Conservation (phyloP, 2,888 invertebrate genomes). For the Lepeophtheirus nordmannii region DNA sequence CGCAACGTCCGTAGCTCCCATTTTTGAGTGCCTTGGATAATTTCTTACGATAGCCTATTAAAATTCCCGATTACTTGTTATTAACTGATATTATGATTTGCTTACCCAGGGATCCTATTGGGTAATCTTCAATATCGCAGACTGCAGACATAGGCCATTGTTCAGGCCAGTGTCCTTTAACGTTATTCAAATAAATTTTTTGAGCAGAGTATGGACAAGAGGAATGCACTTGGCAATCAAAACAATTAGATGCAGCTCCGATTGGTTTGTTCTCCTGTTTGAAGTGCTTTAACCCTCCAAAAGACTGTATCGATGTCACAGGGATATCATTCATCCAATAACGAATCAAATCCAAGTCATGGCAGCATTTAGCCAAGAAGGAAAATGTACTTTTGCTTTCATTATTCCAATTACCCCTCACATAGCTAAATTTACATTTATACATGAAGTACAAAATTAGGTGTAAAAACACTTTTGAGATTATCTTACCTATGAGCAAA, state of each 20-base stretch:
- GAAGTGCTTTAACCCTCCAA: slow-evolving; percentile 29
- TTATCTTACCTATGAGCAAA: slow-evolving; percentile 33
- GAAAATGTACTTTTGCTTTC: slow-evolving; percentile 33
- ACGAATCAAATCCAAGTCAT: slow-evolving; percentile 36
- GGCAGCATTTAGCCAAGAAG: slow-evolving; percentile 37
- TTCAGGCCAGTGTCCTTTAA: slow-evolving; percentile 25
- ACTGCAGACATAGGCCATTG: slow-evolving; percentile 29
- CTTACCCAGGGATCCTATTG: slow-evolving; percentile 28
- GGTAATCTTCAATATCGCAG: slow-evolving; percentile 30
- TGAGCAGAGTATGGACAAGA: slow-evolving; percentile 37
- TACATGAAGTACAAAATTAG: not conserved
- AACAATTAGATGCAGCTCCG: slow-evolving; percentile 34
- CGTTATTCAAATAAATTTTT: slow-evolving; percentile 34
- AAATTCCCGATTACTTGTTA: not conserved
- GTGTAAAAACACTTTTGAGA: slow-evolving; percentile 26
- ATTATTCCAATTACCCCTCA: slow-evolving; percentile 36
- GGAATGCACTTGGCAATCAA: slow-evolving; percentile 34
- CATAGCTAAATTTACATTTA: slow-evolving; percentile 25
- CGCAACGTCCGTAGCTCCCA: slow-evolving; percentile 36
- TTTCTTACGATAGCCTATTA: slow-evolving; percentile 15
- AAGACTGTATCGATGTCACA: slow-evolving; percentile 28
- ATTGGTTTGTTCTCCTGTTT: slow-evolving; percentile 34
- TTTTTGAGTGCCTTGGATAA: slow-evolving; percentile 28
- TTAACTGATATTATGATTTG: too few species aligned
- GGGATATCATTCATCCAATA: slow-evolving; percentile 34